Evolutionary conservation across 2,113 vertebrate genomes (phyloP).

Genomic region (Ailuropoda melanoleuca): DNA sequence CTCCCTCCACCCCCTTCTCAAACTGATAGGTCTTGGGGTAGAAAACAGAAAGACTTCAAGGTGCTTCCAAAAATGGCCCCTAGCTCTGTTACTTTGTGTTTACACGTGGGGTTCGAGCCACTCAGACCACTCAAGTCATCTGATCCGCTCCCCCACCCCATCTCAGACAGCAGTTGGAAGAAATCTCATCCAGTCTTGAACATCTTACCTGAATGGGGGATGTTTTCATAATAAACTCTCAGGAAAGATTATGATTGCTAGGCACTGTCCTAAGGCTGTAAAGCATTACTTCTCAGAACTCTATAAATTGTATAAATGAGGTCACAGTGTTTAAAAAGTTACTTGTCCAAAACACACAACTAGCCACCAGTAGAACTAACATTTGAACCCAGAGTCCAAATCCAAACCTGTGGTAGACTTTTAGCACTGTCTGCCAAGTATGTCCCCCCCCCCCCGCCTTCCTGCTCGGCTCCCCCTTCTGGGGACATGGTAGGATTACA

Average conservation of each 20-base stretch:
- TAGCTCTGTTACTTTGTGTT: not conserved
- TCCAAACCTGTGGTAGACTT: not conserved
- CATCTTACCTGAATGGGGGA: not conserved
- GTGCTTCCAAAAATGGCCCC: not conserved
- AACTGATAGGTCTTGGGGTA: not conserved
- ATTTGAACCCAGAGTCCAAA: not conserved
- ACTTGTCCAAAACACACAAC: not conserved
- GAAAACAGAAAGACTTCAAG: not conserved
- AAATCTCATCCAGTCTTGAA: not conserved
- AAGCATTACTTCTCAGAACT: not conserved
- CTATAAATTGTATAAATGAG: not conserved
- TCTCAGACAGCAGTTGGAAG: accelerated
- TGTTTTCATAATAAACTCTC: not conserved
- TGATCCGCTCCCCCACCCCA: accelerated
- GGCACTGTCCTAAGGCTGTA: not conserved
- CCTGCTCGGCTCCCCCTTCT: not conserved
- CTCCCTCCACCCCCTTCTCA: not conserved
- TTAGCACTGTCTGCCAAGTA: not conserved
- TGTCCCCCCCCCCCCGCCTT: too few relatives aligned
- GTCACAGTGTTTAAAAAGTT: not conserved
- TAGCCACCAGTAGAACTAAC: not conserved
- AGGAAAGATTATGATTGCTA: not conserved
- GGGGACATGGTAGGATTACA: not conserved
- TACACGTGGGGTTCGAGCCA: not conserved
- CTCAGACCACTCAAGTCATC: not conserved